phyloP scores from a whole-genome alignment of 1,140 invertebrate species.

The Cydia pomonella region DNA sequence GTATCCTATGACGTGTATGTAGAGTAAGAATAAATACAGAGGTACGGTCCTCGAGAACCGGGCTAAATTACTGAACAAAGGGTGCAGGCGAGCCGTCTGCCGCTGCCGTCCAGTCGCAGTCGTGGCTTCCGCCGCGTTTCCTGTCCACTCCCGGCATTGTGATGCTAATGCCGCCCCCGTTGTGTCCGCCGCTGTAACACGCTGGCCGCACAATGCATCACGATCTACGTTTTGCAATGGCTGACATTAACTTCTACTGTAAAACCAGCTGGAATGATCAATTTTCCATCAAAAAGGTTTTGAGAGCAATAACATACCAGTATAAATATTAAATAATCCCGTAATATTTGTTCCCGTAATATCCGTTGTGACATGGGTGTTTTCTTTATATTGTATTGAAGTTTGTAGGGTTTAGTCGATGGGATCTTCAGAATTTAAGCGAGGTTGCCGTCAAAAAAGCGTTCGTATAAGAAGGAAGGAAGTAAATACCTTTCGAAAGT shows the following conservation, averaged over 20 bases:
- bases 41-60: not conserved
- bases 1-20: too few relatives aligned
- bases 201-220: constrained; percentile 12
- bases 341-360: too few relatives aligned
- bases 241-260: not conserved
- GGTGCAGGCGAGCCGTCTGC: constrained; percentile 4
- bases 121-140: constrained; percentile 48
- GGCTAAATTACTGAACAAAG: constrained; percentile 3
- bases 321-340: too few relatives aligned
- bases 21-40: too few relatives aligned
- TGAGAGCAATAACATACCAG: too few relatives aligned
- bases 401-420: too few relatives aligned
- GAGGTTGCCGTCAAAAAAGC: too few relatives aligned
- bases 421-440: not conserved
- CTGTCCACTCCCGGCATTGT: constrained; percentile 55
- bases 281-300: not conserved
- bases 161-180: constrained; percentile 59
- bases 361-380: too few relatives aligned
- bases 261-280: not conserved
- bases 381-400: too few relatives aligned
- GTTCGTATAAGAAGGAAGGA: too few relatives aligned
- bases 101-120: constrained; percentile 38
- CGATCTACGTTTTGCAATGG: not conserved
- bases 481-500: too few relatives aligned
- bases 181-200: constrained; percentile 40